Evolutionary conservation across 2,888 invertebrate species (phyloP), one percentile per base, ranked within the genome.

Genomic region (Erannis defoliaria): DNA sequence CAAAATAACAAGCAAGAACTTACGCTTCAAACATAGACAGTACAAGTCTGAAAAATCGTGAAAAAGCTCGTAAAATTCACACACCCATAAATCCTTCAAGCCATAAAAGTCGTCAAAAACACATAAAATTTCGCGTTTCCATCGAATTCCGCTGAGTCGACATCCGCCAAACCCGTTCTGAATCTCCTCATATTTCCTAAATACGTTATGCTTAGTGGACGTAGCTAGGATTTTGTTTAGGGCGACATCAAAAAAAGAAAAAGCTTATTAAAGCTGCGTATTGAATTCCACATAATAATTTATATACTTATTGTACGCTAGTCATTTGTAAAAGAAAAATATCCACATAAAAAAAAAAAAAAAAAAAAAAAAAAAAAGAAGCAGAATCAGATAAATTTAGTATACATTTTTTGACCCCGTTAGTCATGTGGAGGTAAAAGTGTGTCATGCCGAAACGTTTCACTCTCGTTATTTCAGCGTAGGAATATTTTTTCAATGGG

Each of bases 101-200:
- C 33, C 55, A 53, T 62, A 62, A 62, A 62, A 62, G 56, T 62
- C 56, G 62, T 62, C 62, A 53, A 31, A 49, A 62, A 56, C 62
- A 56, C 62, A 62, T 62, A 62, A 62, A 62, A 56, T 54, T 57
- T 29, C 31, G 55, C 53, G 42, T 56, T 56, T 53, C 56, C 48
- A 55, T 46, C 40, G 38, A 54, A 57, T 62, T 53, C 56, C 53
- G 56, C 56, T 42, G 29, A 53, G 35, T 56, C 62, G 45, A 48
- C 40, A 51, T 54, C 48, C 50, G 26, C 31, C 33, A 23, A 58
- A 38, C 58, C 51, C 51, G 51, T 49, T 48, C 50, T 8, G 29
- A 23, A 46, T 43, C 46, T 55, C 50, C 37, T 18, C 62, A 48
- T 53, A 62, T 56, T 54, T 37, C 48, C 51, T 57, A 57, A 57